Conservation (phyloP, 1,140 invertebrate species). For the Xylocopa sonorina region DNA sequence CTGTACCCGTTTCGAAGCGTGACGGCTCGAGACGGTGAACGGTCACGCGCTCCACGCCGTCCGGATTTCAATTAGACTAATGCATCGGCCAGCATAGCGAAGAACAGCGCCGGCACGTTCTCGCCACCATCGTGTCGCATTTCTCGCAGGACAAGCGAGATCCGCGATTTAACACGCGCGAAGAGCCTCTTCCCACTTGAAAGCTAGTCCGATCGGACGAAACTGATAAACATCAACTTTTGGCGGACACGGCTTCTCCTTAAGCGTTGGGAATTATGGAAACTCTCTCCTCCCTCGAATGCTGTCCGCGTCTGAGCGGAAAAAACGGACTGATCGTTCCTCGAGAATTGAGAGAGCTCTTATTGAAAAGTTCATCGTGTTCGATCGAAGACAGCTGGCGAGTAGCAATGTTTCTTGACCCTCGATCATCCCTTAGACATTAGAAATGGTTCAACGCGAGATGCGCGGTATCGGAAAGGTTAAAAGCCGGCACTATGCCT, state of each 20-base stretch:
- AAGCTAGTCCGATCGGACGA: neutral
- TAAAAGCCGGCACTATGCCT: neutral
- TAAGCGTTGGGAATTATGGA: neutral
- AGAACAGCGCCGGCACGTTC: constrained; percentile 20
- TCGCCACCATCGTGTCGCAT: neutral
- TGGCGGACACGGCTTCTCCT: no score
- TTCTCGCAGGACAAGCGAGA: neutral
- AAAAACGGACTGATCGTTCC: no score
- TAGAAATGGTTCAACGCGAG: no score
- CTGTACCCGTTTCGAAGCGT: constrained; percentile 39
- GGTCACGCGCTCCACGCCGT: constrained; percentile 43
- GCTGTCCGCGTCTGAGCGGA: no score
- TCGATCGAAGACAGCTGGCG: no score
- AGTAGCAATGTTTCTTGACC: no score
- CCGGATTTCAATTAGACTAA: constrained; percentile 60
- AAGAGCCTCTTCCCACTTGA: neutral
- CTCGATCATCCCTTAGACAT: no score
- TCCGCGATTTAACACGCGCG: neutral
- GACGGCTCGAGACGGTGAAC: constrained; percentile 40
- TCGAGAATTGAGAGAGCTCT: no score
- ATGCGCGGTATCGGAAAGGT: constrained; percentile 9
- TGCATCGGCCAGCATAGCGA: constrained; percentile 24
- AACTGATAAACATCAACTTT: neutral
- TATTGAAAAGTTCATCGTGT: no score
- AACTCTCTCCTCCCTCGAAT: no score